phyloP scores from a whole-genome alignment of 2,888 invertebrate genomes.

The Thera britannica region DNA sequence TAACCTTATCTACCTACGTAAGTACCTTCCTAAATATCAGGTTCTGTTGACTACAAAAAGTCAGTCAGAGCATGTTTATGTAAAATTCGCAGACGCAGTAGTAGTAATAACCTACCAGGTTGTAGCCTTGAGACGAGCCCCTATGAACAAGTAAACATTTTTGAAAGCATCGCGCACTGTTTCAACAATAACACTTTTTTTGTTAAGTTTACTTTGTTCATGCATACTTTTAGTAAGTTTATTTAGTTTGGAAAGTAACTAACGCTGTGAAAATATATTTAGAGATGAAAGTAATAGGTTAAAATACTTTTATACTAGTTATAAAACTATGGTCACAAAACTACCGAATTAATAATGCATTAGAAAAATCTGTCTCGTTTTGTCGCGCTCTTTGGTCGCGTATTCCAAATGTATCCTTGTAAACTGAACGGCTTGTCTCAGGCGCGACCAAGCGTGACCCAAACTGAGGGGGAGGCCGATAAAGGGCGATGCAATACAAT shows the following conservation, averaged over 20 bases:
- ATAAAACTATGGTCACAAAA: too few relatives aligned
- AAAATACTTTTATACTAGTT: too few relatives aligned
- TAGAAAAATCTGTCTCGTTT: too few relatives aligned
- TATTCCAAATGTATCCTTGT: neutral
- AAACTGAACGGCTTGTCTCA: slow-evolving; percentile 51
- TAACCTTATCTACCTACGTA: slow-evolving; percentile 11
- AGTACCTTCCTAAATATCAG: slow-evolving; percentile 25
- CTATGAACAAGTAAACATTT: slow-evolving; percentile 33
- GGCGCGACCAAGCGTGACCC: slow-evolving; percentile 72
- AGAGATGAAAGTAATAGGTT: too few relatives aligned
- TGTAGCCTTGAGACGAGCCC: slow-evolving; percentile 39
- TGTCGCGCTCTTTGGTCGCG: neutral
- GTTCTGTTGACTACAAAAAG: slow-evolving; percentile 32
- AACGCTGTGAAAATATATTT: too few relatives aligned
- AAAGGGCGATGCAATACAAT: slow-evolving; percentile 55
- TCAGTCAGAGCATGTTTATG: slow-evolving; percentile 30
- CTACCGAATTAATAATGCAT: too few relatives aligned
- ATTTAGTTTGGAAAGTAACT: neutral
- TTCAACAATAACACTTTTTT: slow-evolving; percentile 1
- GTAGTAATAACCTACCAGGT: neutral
- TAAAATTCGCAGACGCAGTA: too few relatives aligned
- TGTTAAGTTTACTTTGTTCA: neutral
- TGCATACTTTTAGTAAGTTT: neutral
- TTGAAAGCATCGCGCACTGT: slow-evolving; percentile 16
- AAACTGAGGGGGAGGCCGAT: slow-evolving; percentile 68